phyloP scores from a whole-genome alignment of 2,797 vertebrate species.

The Huso huso region DNA sequence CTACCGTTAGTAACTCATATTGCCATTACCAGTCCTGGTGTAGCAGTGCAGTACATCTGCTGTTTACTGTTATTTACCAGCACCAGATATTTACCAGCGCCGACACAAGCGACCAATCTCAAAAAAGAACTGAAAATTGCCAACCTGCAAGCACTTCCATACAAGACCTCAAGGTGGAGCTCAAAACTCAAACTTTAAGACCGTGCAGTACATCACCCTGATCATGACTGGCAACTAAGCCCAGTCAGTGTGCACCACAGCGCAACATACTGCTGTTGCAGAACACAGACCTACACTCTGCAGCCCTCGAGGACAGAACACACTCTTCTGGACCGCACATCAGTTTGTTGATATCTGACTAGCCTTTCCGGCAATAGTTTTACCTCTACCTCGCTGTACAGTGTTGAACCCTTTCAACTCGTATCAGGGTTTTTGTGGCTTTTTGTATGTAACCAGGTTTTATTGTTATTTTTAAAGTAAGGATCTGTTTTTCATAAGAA shows the following conservation, averaged over 20 bases:
- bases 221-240: neutral
- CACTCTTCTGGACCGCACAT: slow-evolving; percentile 7
- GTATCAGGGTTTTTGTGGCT: too few species aligned
- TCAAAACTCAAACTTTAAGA: slow-evolving; percentile 9
- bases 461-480: too few species aligned
- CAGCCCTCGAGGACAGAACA: slow-evolving; percentile 15
- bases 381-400: neutral
- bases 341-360: slow-evolving; percentile 20
- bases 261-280: slow-evolving; percentile 9
- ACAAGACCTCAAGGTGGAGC: slow-evolving; percentile 15
- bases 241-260: neutral
- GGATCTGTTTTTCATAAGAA: too few species aligned
- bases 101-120: too few species aligned
- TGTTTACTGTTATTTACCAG: too few species aligned
- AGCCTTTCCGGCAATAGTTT: slow-evolving; percentile 16
- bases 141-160: neutral
- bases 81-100: too few species aligned
- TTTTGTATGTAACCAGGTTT: too few species aligned
- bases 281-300: neutral
- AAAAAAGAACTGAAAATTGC: too few species aligned
- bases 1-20: too few species aligned
- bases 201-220: neutral
- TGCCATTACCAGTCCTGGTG: too few species aligned
- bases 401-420: too few species aligned
- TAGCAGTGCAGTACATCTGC: too few species aligned